Conservation (phyloP, 2,888 invertebrate species). For the Apamea monoglypha region DNA sequence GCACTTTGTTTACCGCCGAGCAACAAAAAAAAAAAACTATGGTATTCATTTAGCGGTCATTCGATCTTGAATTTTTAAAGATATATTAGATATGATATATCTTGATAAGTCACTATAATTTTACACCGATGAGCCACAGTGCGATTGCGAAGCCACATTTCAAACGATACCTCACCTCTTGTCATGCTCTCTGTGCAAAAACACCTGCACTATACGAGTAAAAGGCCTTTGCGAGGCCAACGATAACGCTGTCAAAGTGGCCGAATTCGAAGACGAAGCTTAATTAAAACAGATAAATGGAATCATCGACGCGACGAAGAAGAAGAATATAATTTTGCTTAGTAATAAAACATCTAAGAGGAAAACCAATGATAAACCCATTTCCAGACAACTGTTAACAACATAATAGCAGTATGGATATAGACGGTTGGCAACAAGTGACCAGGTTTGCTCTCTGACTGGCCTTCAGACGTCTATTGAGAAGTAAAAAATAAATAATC, state of each 20-base stretch:
- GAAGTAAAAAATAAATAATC: slow-evolving; percentile 10
- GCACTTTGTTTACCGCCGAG: not conserved
- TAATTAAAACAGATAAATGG: not conserved
- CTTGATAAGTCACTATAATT: not conserved
- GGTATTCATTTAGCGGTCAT: not conserved
- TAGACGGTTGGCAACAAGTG: not conserved
- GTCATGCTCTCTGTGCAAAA: not conserved
- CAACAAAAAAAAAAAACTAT: not conserved
- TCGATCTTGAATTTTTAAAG: not conserved
- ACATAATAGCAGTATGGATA: not conserved
- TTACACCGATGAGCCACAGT: no score
- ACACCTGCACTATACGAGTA: not conserved
- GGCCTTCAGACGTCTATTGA: slow-evolving; percentile 4
- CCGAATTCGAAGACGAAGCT: not conserved
- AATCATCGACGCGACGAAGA: not conserved
- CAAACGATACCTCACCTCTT: no score
- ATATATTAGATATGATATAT: not conserved
- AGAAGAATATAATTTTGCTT: no score
- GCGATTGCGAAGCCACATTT: no score
- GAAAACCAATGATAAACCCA: no score
- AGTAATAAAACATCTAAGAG: no score
- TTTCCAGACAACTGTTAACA: not conserved
- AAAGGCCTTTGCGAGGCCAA: not conserved
- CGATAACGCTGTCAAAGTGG: not conserved
- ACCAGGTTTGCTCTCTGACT: not conserved